Conservation (phyloP, 2,797 vertebrate species). For the Anolis apletophallus region DNA sequence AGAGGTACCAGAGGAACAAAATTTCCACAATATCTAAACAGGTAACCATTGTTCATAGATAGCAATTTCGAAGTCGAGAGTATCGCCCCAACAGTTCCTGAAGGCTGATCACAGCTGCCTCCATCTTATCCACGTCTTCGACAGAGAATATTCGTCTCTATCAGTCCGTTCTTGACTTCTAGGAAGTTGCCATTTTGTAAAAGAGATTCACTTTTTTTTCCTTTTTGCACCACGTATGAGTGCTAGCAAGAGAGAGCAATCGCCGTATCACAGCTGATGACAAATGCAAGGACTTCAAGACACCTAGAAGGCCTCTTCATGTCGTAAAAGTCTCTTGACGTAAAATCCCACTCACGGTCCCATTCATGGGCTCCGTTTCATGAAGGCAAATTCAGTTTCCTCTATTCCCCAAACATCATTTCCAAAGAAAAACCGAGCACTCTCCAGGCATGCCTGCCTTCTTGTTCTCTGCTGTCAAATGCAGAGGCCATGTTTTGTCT, state of each 20-base stretch:
- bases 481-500: conserved; percentile 62
- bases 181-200: conserved; percentile 38
- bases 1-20: conserved; percentile 74
- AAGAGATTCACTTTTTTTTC: conserved; percentile 19
- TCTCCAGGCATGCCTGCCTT: conserved; percentile 69
- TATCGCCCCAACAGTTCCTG: conserved; percentile 54
- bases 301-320: conserved; percentile 62
- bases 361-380: conserved; percentile 63
- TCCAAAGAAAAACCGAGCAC: conserved; percentile 67
- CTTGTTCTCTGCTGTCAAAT: conserved; percentile 72
- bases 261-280: conserved; percentile 62
- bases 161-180: conserved; percentile 50
- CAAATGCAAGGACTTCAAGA: conserved; percentile 66
- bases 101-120: conserved; percentile 65
- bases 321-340: conserved; percentile 67
- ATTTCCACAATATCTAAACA: conserved; percentile 76
- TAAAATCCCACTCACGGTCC: conserved; percentile 74
- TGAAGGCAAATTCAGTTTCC: conserved; percentile 65
- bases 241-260: conserved; percentile 71
- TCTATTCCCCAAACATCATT: conserved; percentile 46
- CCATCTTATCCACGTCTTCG: conserved; percentile 61
- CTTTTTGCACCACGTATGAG: conserved; percentile 66
- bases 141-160: conserved; percentile 61
- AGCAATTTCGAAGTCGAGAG: conserved; percentile 69
- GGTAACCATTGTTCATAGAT: conserved; percentile 70